Evolutionary conservation across 1,140 invertebrate species (phyloP), one percentile per base, ranked within the genome.

Genomic region (Drosophila tani): DNA sequence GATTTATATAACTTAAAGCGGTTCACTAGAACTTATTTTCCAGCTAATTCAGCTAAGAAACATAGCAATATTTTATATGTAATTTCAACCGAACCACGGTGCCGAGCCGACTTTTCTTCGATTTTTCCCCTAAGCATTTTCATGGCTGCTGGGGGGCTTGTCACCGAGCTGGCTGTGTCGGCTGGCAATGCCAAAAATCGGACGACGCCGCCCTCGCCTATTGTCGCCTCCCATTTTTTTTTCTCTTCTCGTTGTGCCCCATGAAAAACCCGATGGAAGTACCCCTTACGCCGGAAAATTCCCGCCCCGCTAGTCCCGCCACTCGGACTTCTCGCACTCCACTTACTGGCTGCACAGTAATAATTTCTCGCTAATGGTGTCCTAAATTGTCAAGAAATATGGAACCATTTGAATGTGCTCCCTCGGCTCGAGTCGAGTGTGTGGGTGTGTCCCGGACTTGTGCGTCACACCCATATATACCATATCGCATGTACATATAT

Each of bases 301-400:
- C 51, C 47, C 27, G 27, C 21, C 49, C 38, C 32, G 8, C 32
- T 2, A 41, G 27, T 40, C 46, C 45, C 45, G 7, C 19, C 46
- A 32, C 46, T 45, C 43, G 14, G 51, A 70, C 78, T 75, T 24
- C 65, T 50, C 62, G 63, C n/a, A 49, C 63, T 70, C 57, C 69
- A 50, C 83, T 76, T 51, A 60, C 75, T 70, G 69, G 46, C 53
- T 74, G 75, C 78, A 82, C 71, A 85, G 85, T 85, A 90, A 90
- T 90, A 90, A 90, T 90, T 90, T 90, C 79, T 90, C 85, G 85
- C 81, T 90, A 90, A 90, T 90, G 85, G 85, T 90, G 85, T 90
- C 85, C 85, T 90, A 90, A 90, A 90, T 90, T 90, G 85, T 90
- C 85, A 90, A 85, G 85, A 90, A 90, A 90, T 90, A 90, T 90